A percentile compares a stretch with the other conserved stretches of the same genome.
Conservation (phyloP, 2,113 vertebrate species). For the Neolamprologus falcicula region DNA sequence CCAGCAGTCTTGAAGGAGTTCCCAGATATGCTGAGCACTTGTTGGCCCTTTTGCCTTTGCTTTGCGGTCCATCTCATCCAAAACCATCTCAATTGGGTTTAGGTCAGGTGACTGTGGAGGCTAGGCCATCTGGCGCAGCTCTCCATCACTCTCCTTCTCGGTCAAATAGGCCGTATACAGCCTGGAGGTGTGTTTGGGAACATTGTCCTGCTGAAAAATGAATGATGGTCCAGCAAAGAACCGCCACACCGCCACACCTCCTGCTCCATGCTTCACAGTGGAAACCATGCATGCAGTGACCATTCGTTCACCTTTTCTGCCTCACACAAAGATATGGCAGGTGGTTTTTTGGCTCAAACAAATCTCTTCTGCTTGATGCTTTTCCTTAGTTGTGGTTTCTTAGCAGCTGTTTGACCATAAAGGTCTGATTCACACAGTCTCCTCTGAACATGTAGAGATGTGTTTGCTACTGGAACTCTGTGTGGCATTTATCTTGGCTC, state of each 20-base stretch:
- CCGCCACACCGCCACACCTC: not conserved
- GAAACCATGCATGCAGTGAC: not conserved
- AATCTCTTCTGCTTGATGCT: not conserved
- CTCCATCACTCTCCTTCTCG: not conserved
- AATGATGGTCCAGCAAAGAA: not conserved
- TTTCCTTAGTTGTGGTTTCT: not conserved
- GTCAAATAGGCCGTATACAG: not conserved
- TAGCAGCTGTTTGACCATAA: not conserved
- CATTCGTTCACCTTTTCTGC: not conserved
- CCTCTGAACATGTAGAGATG: not conserved
- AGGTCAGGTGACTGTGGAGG: not conserved
- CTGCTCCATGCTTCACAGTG: not conserved
- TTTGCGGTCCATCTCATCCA: not conserved
- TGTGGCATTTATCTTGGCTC: not conserved
- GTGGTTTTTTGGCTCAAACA: not conserved
- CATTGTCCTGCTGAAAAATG: not conserved
- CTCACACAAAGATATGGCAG: fast-evolving
- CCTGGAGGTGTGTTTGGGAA: not conserved
- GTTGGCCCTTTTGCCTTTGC: not conserved
- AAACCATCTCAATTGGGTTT: not conserved
- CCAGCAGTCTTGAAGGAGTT: not conserved
- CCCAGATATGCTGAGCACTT: not conserved
- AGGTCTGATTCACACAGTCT: not conserved
- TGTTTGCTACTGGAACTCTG: not conserved
- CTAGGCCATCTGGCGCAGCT: not conserved